Base-by-base conservation (phyloP, 1,140 invertebrate genomes). In the Penaeus japonicus region DNA sequence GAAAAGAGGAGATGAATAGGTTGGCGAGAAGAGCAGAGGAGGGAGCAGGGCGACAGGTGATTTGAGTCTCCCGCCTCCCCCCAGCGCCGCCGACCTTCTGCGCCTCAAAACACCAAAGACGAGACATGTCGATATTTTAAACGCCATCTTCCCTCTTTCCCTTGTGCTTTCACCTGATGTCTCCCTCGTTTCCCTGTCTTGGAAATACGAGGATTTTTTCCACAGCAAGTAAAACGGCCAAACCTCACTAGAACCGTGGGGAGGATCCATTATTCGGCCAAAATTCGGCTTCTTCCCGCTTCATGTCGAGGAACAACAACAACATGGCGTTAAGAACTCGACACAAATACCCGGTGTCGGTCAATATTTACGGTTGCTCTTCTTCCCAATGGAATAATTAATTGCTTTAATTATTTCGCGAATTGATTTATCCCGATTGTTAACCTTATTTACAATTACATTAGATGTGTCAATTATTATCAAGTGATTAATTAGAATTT, bases 261-360 rank as follows among this genome's bases (percentile, higher is more conserved):
- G 78, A 83, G 47, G 24, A 30, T 88, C 87, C 87, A 88, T 88
- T 70, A 84, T 84, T 84, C 57, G 35, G 87, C 65, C 81, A 65
- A 83, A 83, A 75, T 77, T 88, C 70, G 65, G 47, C 80, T 55
- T 57, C 80, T 88, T 88, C 87, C 87, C 87, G 87, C 87, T 75
- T 83, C 87, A 88, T 88, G 80, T 75, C 87, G 87, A 84, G 87
- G 80, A 88, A 88, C 83, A 85, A 85, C 83, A 85, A 85, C 84
- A 85, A 88, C 87, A 88, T 77, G 87, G 80, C 87, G 85, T 59
- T 70, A 80, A n/a, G 79, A 20, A 55, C 20, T 47, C 22, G 39
- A 55, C 32, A 62, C 55, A 30, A 55, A 82, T 55, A 59, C 39
- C 57, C 53, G 17, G 22, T 55, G 39, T 57, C 53, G 47, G 54